Evolutionary conservation across 2,888 invertebrate species (phyloP), one percentile per base, ranked within the genome.

Genomic region (Koerneria pararmatus): DNA sequence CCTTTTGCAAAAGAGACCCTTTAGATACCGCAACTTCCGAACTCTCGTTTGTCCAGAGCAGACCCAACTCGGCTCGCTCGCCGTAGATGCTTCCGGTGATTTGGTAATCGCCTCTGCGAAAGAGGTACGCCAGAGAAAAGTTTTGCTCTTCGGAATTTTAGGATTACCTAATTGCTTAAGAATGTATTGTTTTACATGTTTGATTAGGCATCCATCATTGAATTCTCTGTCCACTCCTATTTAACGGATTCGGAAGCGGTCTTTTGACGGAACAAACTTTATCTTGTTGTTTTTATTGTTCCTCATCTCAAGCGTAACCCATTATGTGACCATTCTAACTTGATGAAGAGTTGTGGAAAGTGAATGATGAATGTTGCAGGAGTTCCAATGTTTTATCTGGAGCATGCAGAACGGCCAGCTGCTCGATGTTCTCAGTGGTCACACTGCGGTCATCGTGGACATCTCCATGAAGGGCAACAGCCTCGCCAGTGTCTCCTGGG

Each of bases 21-120:
- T 34, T 82, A 92, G 95, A 78, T 98, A 98, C 85, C 91, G 97
- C 49, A 98, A 98, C 85, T 99, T 98, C 86, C 89, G 93, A 58
- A 98, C 97, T 0, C 89, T 97, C 67, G 92, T 94, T 0, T 91
- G 95, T 0, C 93, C 95, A 0, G 88, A 89, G 58, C 90, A 92
- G 0, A 91, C 91, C 0, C 97, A 98, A 85, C 93, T 99, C 84
- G 89, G 91, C 15, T 92, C 92, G 82, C 88, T 93, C 0, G 89
- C 92, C 0, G 85, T 62, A 51, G 98, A 99, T 85, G 86, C 89
- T 2, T 69, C 79, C 31, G 91, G 93, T 22, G 95, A 98, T 83
- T 88, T 98, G 71, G 90, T 97, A 49, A 93, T 92, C 19, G 95
- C 98, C 4, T 95, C 95, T 0, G 93, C 93, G 0, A 91, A 91